A percentile compares a stretch with the other conserved stretches of the same genome.
These are phyloP conservation scores for Alfaro cultratus DNA, from an alignment of 2,797 vertebrate species.

Conservation along the genomic window DNA sequence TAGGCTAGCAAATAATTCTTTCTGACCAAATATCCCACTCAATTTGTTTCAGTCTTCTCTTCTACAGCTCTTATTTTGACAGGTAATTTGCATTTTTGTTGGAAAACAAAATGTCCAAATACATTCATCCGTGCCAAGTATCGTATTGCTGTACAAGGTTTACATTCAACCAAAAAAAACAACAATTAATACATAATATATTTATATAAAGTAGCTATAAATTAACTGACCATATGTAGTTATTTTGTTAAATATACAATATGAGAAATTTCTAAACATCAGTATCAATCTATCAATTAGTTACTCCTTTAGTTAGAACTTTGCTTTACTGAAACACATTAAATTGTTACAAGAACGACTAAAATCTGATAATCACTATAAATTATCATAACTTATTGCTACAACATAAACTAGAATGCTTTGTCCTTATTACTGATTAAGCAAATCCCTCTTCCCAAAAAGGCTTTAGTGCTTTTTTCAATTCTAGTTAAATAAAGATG, in stretches of 20 bases:
- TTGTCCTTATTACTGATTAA: conserved; percentile 61
- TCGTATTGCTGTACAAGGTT: neutral
- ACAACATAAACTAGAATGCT: conserved; percentile 20
- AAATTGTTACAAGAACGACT: neutral
- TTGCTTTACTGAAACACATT: neutral
- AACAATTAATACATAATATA: neutral
- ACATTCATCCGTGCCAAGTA: neutral
- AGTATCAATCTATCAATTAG: neutral
- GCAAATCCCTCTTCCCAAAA: conserved; percentile 36
- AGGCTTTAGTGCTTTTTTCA: conserved; percentile 41
- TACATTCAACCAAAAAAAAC: neutral
- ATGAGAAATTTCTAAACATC: neutral
- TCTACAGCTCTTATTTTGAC: neutral
- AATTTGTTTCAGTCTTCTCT: neutral
- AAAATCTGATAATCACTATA: neutral
- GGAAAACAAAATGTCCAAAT: neutral
- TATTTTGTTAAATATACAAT: neutral
- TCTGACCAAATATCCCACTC: neutral
- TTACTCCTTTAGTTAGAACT: neutral
- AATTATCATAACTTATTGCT: neutral
- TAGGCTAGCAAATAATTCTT: neutral
- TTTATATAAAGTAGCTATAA: too few relatives aligned
- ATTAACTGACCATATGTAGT: too few relatives aligned
- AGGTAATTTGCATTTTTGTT: neutral
- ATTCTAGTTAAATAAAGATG: conserved; percentile 44